Evolutionary conservation across 2,113 vertebrate species (phyloP).

Genomic region (Galemys pyrenaicus): DNA sequence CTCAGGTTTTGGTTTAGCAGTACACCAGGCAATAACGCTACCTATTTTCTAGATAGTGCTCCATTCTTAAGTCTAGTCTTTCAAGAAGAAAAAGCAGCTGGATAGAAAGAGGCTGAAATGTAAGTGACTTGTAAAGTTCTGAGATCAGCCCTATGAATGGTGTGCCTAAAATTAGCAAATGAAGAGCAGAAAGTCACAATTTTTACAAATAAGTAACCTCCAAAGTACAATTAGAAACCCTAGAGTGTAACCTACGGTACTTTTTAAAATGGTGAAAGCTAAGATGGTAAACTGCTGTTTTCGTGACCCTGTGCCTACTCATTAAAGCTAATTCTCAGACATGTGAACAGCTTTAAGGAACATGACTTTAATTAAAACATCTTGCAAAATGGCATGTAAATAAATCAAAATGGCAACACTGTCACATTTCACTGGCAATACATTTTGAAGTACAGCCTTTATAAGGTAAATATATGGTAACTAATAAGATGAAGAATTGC

Average conservation of each 20-base stretch:
- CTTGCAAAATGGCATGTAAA: neutral
- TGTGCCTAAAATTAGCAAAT: neutral
- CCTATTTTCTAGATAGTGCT: constrained; percentile 41
- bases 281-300: neutral
- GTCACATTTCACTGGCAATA: neutral
- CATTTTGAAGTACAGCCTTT: neutral
- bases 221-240: neutral
- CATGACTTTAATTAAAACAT: constrained; percentile 65
- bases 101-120: neutral
- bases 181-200: neutral
- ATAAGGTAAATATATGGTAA: neutral
- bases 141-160: neutral
- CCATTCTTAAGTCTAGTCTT: constrained; percentile 34
- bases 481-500: neutral
- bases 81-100: neutral
- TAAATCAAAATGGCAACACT: neutral
- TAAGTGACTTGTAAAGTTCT: neutral
- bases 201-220: neutral
- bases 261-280: constrained; percentile 47
- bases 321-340: constrained; percentile 68
- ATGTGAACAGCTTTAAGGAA: neutral
- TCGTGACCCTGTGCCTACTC: neutral
- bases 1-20: constrained; percentile 55
- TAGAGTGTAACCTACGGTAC: constrained; percentile 45
- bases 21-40: neutral